These are phyloP conservation scores for Tringa solitaria DNA, from an alignment of 2,113 vertebrate species.

Conservation along the genomic window DNA sequence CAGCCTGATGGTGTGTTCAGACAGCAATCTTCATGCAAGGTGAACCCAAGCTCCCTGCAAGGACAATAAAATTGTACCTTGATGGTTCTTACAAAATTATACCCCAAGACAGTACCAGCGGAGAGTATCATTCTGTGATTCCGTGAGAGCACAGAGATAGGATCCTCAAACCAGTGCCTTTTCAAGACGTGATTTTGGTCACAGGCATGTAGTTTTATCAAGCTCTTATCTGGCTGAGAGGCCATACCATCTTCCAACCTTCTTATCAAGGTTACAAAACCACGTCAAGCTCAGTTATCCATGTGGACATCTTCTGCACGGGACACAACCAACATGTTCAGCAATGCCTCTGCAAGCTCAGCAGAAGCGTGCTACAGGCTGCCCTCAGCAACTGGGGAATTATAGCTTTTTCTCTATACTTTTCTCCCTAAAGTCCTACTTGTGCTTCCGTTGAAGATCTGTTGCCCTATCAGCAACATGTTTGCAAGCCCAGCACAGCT, in stretches of 20 bases:
- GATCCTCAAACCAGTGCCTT: not conserved
- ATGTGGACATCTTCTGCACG: not conserved
- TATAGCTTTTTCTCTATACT: not conserved
- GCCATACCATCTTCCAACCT: not conserved
- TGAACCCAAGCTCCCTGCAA: not conserved
- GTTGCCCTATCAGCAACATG: not conserved
- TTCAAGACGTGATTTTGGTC: not conserved
- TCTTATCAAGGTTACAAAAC: not conserved
- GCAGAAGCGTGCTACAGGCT: not conserved
- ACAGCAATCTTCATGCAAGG: not conserved
- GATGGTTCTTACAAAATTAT: not conserved
- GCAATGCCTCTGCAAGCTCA: not conserved
- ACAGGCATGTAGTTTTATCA: not conserved
- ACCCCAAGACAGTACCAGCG: not conserved
- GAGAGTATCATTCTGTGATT: not conserved
- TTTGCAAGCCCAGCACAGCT: not conserved
- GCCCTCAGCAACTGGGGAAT: not conserved
- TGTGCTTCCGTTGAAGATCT: not conserved
- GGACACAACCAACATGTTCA: accelerated
- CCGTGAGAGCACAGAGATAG: not conserved
- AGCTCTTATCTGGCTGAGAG: not conserved
- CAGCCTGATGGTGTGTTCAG: not conserved
- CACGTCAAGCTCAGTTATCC: not conserved
- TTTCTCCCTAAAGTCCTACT: not conserved
- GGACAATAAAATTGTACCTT: not conserved